phyloP scores from a whole-genome alignment of 2,113 vertebrate species.

The Equus quagga region DNA sequence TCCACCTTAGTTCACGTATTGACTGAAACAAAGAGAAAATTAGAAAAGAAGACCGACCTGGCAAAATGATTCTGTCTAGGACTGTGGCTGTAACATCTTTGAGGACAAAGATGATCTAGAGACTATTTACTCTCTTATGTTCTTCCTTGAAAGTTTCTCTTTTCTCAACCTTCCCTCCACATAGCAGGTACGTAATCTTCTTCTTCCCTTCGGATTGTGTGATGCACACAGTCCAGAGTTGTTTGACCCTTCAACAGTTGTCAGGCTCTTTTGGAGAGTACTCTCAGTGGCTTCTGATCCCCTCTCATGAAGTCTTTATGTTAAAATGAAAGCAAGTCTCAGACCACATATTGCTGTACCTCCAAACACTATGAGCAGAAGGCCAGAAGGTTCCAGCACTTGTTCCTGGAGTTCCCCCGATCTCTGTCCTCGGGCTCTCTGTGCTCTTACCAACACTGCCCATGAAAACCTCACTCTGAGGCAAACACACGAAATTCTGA shows the following conservation, averaged over 20 bases:
- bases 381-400: background rate
- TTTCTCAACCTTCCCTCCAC: background rate
- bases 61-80: background rate
- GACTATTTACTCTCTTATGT: background rate
- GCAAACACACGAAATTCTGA: background rate
- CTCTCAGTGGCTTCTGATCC: background rate
- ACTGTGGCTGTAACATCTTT: background rate
- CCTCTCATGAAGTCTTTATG: background rate
- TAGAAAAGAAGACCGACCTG: background rate
- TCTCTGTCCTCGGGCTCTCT: background rate
- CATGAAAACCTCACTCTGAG: background rate
- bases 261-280: background rate
- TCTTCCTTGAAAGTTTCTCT: background rate
- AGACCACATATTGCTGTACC: background rate
- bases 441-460: background rate
- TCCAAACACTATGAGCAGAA: background rate
- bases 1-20: background rate
- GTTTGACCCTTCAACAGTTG: background rate
- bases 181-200: background rate
- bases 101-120: background rate
- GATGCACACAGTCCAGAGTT: background rate
- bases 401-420: background rate
- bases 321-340: background rate
- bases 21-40: background rate
- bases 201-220: background rate